Evolutionary conservation across 2,797 vertebrate genomes (phyloP), one percentile per base, ranked within the genome.

Genomic region (Catostomus latipinnis): DNA sequence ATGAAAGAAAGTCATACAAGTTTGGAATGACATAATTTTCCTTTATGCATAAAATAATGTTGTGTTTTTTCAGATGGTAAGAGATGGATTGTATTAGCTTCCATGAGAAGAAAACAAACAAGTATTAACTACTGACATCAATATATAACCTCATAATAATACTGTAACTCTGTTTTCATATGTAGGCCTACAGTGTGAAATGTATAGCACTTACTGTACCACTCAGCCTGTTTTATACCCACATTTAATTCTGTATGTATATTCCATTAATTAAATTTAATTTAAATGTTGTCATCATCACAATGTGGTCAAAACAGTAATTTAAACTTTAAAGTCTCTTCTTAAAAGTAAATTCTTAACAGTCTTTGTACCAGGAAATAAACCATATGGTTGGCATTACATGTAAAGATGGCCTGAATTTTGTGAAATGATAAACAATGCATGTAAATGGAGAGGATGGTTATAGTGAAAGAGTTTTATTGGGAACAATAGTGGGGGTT

Each of bases 401-500:
- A 85, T 75, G 3, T 62, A 69, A 80, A 85, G 45, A 88, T 89
- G 89, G 88, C 90, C 88, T 84, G 0, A 80, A 89, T 90, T 71
- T 48, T 71, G 69, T 18, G 54, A 6, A 88, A 71, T 11, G 9
- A 53, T 60, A 68, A 78, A 72, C 72, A 70, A 91, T 85, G 89
- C 87, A 81, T 91, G 88, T 89, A 91, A 88, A 88, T 80, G 90
- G 90, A 91, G 89, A 88, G 69, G 78, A 89, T 88, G 90, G 16
- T 71, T 57, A 16, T 5, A 10, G 18, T 13, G 50, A 54, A n/a
- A 0, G n/a, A 7, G 53, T 45, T 57, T 71, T 1, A 6, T 45
- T 54, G 54, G 6, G 52, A 71, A 71, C 13, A 48, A 18, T 12
- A 6, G 16, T 61, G 16, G 45, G 13, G 45, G 18, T 11, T 18